Conservation (phyloP, 2,888 invertebrate genomes). For the Venusia cambrica region DNA sequence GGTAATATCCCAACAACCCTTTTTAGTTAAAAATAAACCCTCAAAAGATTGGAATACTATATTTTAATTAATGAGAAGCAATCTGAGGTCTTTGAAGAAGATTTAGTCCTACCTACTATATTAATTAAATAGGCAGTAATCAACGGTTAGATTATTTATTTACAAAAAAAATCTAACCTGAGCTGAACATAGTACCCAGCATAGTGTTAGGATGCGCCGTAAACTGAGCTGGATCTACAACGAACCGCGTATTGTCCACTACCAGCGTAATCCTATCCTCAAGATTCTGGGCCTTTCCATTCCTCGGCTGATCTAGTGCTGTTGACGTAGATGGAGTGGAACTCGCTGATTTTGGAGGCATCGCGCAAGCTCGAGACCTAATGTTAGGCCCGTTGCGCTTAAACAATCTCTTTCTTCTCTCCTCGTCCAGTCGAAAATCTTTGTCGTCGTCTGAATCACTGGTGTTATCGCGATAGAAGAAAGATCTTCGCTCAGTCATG, state of each 20-base stretch:
- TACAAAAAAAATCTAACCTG: conserved; percentile 73
- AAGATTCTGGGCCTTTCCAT: conserved; percentile 50
- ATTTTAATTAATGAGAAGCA: no score
- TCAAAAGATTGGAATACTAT: no score
- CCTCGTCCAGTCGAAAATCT: conserved; percentile 84
- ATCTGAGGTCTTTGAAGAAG: no score
- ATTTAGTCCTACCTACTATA: no score
- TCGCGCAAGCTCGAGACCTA: conserved; percentile 47
- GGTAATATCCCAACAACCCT: no score
- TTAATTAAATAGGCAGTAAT: no score
- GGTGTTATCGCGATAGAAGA: conserved; percentile 85
- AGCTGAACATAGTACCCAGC: conserved; percentile 99
- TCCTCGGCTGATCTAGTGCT: conserved; percentile 53
- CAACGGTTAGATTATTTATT: no score
- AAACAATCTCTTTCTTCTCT: conserved; percentile 82
- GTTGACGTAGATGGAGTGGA: conserved; percentile 63
- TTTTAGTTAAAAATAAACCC: no score
- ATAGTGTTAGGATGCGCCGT: conserved; percentile 98
- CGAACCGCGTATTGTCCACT: conserved; percentile 95
- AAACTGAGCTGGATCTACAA: conserved; percentile 95
- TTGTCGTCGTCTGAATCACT: conserved; percentile 89
- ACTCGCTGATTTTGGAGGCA: conserved; percentile 60
- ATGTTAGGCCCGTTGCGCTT: conserved; percentile 63
- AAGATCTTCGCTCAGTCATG: conserved; percentile 66
- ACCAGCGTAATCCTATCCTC: conserved; percentile 94